Evolutionary conservation across 2,888 invertebrate genomes (phyloP).

Genomic region (Andrena bicolor): DNA sequence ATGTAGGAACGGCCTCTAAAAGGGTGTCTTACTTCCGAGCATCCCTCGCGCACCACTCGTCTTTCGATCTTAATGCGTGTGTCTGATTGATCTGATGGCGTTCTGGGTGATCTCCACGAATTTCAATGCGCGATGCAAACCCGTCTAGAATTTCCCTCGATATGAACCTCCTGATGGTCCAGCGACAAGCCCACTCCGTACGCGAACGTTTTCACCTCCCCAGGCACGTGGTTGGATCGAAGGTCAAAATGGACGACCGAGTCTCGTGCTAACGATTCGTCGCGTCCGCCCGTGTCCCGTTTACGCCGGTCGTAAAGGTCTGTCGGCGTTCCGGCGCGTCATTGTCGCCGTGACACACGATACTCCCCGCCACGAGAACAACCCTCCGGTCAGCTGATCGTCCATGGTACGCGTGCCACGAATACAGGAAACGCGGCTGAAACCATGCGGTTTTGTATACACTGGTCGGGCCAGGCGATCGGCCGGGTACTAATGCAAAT

Average conservation of each 20-base stretch:
- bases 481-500: conserved; percentile 81
- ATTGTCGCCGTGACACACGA: conserved; percentile 35
- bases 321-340: conserved; percentile 44
- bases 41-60: background rate
- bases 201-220: background rate
- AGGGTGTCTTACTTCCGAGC: background rate
- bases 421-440: conserved; percentile 37
- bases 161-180: background rate
- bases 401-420: conserved; percentile 58
- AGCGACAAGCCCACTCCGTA: background rate
- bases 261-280: conserved; percentile 20
- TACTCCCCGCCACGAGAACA: conserved; percentile 42
- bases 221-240: conserved; percentile 48
- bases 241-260: conserved; percentile 44
- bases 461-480: conserved; percentile 69
- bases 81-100: too few species aligned
- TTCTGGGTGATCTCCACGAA: too few species aligned
- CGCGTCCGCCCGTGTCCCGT: conserved; percentile 1
- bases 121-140: background rate
- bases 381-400: conserved; percentile 58
- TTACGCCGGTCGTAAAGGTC: conserved; percentile 29
- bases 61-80: too few species aligned
- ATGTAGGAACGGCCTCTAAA: background rate
- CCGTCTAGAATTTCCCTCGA: background rate
- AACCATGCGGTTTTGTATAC: conserved; percentile 68